These are phyloP conservation scores for Hystrix cristata DNA, from an alignment of 2,113 vertebrate genomes.

Conservation along the genomic window DNA sequence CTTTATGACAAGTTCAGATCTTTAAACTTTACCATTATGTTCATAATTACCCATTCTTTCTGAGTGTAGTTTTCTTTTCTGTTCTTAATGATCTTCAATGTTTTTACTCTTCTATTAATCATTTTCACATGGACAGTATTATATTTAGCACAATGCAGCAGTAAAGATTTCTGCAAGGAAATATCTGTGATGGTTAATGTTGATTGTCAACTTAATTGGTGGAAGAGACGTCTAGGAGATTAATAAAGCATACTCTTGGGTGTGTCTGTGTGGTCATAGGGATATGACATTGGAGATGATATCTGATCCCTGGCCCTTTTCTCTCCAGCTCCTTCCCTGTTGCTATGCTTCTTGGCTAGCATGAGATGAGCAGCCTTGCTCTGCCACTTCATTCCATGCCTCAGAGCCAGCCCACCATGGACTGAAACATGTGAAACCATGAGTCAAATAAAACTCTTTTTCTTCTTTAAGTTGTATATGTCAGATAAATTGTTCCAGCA, in stretches of 20 bases:
- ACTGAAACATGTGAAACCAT: not conserved
- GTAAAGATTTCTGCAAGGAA: constrained; percentile 25
- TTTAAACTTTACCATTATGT: not conserved
- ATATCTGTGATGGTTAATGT: not conserved
- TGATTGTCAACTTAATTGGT: not conserved
- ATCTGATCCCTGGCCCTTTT: not conserved
- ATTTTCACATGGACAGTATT: not conserved
- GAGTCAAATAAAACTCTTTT: not conserved
- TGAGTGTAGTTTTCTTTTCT: constrained; percentile 33
- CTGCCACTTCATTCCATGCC: not conserved
- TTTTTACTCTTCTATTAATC: not conserved
- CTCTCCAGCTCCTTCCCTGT: not conserved
- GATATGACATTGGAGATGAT: not conserved
- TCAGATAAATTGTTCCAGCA: not conserved
- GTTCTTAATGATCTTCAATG: constrained; percentile 9
- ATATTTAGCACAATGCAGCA: not conserved
- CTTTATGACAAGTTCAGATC: not conserved
- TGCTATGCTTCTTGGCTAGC: not conserved
- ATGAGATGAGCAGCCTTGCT: not conserved
- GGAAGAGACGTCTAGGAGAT: not conserved
- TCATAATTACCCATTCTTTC: constrained; percentile 12
- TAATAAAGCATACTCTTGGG: not conserved
- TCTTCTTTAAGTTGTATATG: not conserved
- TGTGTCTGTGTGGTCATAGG: not conserved
- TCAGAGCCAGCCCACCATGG: not conserved